Percentiles rank a stretch among this genome's conserved stretches.
Conservation (phyloP, 1,140 invertebrate genomes). For the Diachasmimorpha longicaudata region DNA sequence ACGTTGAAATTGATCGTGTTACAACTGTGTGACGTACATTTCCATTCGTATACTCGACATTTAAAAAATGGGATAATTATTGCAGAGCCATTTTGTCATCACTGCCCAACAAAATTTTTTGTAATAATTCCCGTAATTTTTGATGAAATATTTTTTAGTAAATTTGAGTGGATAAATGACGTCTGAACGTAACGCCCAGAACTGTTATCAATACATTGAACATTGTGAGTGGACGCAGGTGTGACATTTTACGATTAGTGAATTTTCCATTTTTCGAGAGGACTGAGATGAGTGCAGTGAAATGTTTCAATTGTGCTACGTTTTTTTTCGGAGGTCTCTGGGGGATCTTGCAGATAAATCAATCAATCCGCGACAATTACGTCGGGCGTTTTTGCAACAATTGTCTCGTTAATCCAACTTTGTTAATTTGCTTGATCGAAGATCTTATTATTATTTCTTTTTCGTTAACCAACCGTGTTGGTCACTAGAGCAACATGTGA, state of each 20-base stretch:
- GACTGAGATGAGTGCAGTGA: too few relatives aligned
- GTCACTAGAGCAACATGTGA: too few relatives aligned
- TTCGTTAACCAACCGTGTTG: too few relatives aligned
- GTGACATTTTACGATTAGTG: background rate
- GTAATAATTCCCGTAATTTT: background rate
- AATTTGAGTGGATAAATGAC: conserved; percentile 1
- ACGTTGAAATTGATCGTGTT: conserved; percentile 86
- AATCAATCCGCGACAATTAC: too few relatives aligned
- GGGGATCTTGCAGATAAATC: too few relatives aligned
- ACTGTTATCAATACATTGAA: conserved; percentile 37
- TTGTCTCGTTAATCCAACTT: too few relatives aligned
- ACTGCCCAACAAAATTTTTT: conserved; percentile 12
- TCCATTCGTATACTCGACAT: conserved; percentile 19
- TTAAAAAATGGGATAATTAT: background rate
- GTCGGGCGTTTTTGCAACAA: too few relatives aligned
- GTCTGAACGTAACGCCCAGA: conserved; percentile 52
- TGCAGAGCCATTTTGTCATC: background rate
- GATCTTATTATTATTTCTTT: too few relatives aligned
- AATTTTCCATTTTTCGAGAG: too few relatives aligned
- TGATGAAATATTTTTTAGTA: background rate
- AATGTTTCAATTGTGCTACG: too few relatives aligned
- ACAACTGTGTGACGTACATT: conserved; percentile 80
- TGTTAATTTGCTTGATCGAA: too few relatives aligned
- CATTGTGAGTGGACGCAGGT: background rate
- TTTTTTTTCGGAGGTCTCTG: too few relatives aligned